Evolutionary conservation across 2,888 invertebrate species (phyloP).

Genomic region (Campopleginae sp.): DNA sequence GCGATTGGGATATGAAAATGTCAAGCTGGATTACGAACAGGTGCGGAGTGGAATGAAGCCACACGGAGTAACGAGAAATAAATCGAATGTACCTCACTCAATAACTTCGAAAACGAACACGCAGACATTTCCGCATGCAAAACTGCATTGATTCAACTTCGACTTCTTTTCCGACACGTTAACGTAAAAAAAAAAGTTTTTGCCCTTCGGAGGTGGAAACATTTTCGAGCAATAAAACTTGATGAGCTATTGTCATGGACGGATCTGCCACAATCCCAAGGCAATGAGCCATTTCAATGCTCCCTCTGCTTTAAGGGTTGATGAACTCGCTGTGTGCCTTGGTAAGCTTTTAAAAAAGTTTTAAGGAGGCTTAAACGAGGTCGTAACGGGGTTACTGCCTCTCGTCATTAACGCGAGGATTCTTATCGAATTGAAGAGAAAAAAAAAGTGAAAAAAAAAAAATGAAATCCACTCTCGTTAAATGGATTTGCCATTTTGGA

Average conservation of each 20-base stretch:
- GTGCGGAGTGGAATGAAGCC: background rate
- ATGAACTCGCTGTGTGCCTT: background rate
- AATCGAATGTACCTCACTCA: background rate
- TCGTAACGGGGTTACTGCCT: conserved; percentile 2
- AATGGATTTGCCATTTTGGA: conserved; percentile 10
- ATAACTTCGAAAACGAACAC: background rate
- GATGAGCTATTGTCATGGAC: background rate
- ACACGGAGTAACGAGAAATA: background rate
- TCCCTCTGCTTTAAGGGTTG: background rate
- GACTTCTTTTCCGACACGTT: background rate
- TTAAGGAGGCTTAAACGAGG: background rate
- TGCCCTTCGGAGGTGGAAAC: background rate
- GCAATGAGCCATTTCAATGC: conserved; percentile 26
- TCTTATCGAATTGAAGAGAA: background rate
- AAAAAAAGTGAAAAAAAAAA: background rate
- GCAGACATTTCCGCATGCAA: background rate
- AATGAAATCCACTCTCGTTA: conserved; percentile 15
- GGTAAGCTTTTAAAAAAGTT: background rate
- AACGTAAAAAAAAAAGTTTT: background rate
- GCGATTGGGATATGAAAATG: conserved; percentile 72
- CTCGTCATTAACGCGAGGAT: conserved; percentile 9
- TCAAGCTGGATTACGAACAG: background rate
- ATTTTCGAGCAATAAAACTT: background rate
- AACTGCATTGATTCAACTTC: background rate
- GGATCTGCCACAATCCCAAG: background rate